These are phyloP conservation scores for human (Homo sapiens) DNA, from an alignment of 2,113 vertebrate species.

Conservation along the genomic window DNA sequence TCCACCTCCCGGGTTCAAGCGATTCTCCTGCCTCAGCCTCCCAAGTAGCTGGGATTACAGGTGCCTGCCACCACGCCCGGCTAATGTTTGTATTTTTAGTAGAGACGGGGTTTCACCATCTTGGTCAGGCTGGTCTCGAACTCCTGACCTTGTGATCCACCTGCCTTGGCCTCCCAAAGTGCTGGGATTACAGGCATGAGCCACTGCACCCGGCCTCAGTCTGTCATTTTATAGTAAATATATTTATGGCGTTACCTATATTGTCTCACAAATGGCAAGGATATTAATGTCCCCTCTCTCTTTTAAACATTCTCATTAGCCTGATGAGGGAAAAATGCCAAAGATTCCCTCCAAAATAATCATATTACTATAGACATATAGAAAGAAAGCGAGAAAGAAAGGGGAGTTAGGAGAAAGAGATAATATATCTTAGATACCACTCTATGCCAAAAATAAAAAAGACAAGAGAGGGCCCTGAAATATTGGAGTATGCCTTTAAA, in stretches of 20 bases:
- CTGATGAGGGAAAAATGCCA: background rate
- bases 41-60: too few species aligned
- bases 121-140: too few species aligned
- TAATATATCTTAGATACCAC: background rate
- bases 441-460: background rate
- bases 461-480: background rate
- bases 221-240: background rate
- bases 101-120: too few species aligned
- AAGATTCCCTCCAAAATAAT: background rate
- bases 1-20: too few species aligned
- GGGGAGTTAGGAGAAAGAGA: background rate
- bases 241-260: background rate
- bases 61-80: too few species aligned
- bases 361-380: background rate
- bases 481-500: background rate
- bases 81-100: too few species aligned
- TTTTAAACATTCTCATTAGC: conserved; percentile 12
- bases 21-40: too few species aligned
- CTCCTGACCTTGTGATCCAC: too few species aligned
- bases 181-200: too few species aligned
- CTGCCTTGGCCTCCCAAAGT: too few species aligned
- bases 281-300: background rate
- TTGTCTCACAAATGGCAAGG: background rate
- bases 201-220: background rate
- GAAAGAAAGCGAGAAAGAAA: background rate